Evolutionary conservation across 2,797 vertebrate genomes (phyloP).

Genomic region (Selene dorsalis): DNA sequence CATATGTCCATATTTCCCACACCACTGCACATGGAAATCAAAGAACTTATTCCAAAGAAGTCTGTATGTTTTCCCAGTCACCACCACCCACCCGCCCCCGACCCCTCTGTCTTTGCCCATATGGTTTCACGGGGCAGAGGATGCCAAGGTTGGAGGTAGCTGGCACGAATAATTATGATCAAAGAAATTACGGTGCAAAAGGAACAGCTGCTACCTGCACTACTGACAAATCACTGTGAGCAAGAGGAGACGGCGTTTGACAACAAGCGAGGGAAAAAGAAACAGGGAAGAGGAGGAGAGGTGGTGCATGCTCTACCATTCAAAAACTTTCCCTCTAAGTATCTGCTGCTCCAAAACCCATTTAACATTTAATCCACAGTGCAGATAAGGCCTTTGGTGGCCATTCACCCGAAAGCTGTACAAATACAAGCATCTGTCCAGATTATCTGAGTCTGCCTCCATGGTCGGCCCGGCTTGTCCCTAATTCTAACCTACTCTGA

Average conservation of each 20-base stretch:
- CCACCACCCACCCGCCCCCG: too few species aligned
- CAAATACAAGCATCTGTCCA: constrained; percentile 77
- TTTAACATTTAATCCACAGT: constrained; percentile 74
- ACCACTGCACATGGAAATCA: constrained; percentile 72
- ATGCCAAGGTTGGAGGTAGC: constrained; percentile 78
- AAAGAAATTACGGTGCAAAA: constrained; percentile 80
- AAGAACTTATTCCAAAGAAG: constrained; percentile 70
- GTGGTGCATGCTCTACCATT: constrained; percentile 43
- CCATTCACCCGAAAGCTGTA: constrained; percentile 68
- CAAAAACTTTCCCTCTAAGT: constrained; percentile 66
- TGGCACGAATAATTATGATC: constrained; percentile 80
- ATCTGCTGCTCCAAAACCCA: constrained; percentile 63
- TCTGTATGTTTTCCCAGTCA: constrained; percentile 54
- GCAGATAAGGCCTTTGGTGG: constrained; percentile 70
- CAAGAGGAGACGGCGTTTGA: constrained; percentile 52
- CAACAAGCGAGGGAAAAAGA: constrained; percentile 15
- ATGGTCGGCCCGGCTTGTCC: constrained; percentile 43
- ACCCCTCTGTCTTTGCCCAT: constrained; percentile 67
- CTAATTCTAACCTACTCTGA: constrained; percentile 61
- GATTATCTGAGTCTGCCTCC: constrained; percentile 70
- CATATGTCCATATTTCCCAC: constrained; percentile 74
- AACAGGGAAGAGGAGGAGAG: constrained; percentile 67
- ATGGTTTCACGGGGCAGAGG: constrained; percentile 70
- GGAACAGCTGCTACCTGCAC: constrained; percentile 80
- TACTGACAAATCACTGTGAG: constrained; percentile 79